Evolutionary conservation across 2,113 vertebrate genomes (phyloP).

Genomic region (Peromyscus californicus): DNA sequence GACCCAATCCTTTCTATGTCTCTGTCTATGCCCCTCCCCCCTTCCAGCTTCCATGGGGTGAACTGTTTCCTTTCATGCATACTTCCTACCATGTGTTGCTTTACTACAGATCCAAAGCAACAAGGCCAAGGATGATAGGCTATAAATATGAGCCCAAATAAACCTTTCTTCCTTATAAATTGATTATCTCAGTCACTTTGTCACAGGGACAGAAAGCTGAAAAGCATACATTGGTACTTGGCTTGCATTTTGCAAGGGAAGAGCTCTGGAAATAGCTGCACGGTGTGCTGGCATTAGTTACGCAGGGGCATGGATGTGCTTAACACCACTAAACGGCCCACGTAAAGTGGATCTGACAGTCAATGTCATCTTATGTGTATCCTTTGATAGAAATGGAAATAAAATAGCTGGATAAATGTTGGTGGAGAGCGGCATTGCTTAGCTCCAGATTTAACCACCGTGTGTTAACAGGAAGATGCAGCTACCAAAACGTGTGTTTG

Average conservation of each 20-base stretch:
- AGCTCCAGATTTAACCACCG: background rate
- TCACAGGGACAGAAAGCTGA: background rate
- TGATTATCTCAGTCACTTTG: background rate
- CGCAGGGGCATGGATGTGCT: background rate
- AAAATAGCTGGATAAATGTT: background rate
- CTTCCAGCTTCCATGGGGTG: no score
- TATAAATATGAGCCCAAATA: background rate
- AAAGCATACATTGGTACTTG: background rate
- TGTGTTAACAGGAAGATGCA: background rate
- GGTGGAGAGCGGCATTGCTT: background rate
- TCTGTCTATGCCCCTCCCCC: no score
- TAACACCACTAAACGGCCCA: background rate
- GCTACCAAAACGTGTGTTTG: conserved; percentile 4
- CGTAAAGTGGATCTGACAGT: background rate
- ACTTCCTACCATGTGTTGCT: background rate
- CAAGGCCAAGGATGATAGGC: background rate
- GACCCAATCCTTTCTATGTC: background rate
- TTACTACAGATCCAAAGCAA: background rate
- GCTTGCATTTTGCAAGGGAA: background rate
- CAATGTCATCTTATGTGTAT: background rate
- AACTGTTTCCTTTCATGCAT: background rate
- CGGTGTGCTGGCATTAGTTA: background rate
- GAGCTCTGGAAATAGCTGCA: background rate
- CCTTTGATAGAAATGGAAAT: background rate
- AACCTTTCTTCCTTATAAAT: background rate